Conservation (phyloP, 2,888 invertebrate genomes). For the Orthosia gracilis region DNA sequence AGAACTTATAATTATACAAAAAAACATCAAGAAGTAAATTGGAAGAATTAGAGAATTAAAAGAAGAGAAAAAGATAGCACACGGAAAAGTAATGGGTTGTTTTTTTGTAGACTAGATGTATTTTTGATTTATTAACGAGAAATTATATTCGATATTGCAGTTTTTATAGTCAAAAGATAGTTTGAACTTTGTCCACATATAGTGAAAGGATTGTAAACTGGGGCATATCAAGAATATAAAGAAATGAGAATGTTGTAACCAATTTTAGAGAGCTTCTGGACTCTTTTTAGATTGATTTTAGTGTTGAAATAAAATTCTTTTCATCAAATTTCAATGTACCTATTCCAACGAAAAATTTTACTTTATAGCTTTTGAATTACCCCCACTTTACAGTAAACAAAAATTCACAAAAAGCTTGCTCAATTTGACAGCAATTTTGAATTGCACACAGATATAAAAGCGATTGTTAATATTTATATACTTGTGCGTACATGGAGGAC, state of each 20-base stretch:
- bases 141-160: neutral
- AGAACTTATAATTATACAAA: conserved; percentile 28
- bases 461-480: conserved; percentile 48
- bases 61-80: neutral
- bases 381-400: conserved; percentile 31
- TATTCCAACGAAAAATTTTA: neutral
- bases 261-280: conserved; percentile 2
- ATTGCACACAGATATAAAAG: conserved; percentile 63
- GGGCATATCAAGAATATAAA: conserved; percentile 12
- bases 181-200: conserved; percentile 15
- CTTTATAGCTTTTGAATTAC: conserved; percentile 11
- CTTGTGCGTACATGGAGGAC: conserved; percentile 55
- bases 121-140: neutral
- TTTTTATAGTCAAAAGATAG: neutral
- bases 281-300: neutral
- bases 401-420: conserved; percentile 54
- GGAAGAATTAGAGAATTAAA: neutral
- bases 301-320: neutral
- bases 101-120: neutral
- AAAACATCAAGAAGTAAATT: neutral
- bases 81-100: neutral
- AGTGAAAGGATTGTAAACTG: conserved; percentile 13
- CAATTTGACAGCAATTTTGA: conserved; percentile 71
- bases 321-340: neutral
- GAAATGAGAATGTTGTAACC: neutral